Base-by-base conservation (phyloP, 2,113 vertebrate species). In the Aegithalos caudatus region DNA sequence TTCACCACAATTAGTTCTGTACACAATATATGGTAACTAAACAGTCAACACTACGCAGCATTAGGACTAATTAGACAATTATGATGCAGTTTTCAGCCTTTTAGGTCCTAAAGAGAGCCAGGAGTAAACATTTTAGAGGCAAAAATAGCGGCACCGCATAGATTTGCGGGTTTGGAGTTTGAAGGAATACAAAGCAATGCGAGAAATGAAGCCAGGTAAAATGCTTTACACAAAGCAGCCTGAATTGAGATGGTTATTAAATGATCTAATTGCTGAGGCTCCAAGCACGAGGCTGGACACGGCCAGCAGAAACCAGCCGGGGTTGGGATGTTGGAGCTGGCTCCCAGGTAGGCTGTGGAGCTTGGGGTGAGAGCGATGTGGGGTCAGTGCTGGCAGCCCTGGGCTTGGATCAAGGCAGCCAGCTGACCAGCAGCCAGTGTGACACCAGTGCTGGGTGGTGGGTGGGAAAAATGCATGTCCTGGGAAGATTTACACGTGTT, bases 1-100 rank as follows among this genome's bases (percentile, higher is more conserved):
- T 99, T 99, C 99, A 99, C 98, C 99, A 99, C 99, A 99, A 99
- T 99, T 99, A 99, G 98, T 98, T 98, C 98, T 98, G 98, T 98
- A 98, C 98, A 98, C 98, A 98, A 98, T 98, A 98, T 97, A 97
- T 97, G 97, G 98, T 97, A 98, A 98, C 98, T 97, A 98, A 98
- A 98, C 97, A 98, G 98, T 98, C 98, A 98, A 98, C 98, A 98
- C 98, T 85, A 98, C 97, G 97, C 97, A 98, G 98, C 99, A 99
- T 99, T 98, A 99, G 98, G 98, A 98, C 99, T 99, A 99, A 99
- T 99, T 99, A 99, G 98, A 98, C 99, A 99, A 99, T 99, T 99
- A 99, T 97, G 98, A 98, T 97, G 98, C 98, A 98, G 99, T 99
- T 99, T 99, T 98, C 98, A 98, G 98, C 98, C 98, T 99, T 99